A percentile compares a stretch with the other conserved stretches of the same genome.
phyloP scores from a whole-genome alignment of 2,113 vertebrate species.

The Solea senegalensis region DNA sequence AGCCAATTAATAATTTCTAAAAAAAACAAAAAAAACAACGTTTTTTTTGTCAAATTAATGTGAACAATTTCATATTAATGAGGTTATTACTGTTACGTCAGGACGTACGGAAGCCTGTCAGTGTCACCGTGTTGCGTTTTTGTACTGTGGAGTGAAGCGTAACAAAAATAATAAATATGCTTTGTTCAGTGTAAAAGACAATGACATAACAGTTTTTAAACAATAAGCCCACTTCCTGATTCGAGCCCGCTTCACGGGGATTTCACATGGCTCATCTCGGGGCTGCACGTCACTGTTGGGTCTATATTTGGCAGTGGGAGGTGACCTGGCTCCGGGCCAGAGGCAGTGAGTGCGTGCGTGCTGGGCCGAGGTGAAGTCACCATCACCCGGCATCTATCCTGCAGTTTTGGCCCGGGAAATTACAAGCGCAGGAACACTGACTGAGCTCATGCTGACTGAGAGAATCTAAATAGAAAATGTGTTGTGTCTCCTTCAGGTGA shows the following conservation, averaged over 20 bases:
- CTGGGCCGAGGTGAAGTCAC: conserved; percentile 70
- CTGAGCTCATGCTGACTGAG: conserved; percentile 28
- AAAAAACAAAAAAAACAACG: neutral
- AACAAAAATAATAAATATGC: neutral
- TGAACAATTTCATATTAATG: too few relatives aligned
- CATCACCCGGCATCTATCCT: conserved; percentile 21
- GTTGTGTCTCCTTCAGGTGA: too few relatives aligned
- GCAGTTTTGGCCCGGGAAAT: conserved; percentile 36
- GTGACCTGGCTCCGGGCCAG: conserved; percentile 61
- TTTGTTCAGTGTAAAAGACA: conserved; percentile 10
- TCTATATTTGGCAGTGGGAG: conserved; percentile 82
- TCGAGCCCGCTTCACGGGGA: conserved; percentile 71
- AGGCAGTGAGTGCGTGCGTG: conserved; percentile 59
- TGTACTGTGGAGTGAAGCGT: too few relatives aligned
- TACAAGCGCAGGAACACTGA: conserved; percentile 31
- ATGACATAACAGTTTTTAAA: conserved; percentile 23
- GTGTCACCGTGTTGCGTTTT: neutral
- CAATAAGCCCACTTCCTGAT: conserved; percentile 69
- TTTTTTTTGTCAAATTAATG: neutral
- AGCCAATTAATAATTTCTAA: neutral
- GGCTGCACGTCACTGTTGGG: conserved; percentile 73
- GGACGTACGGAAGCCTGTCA: neutral
- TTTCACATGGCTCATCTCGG: conserved; percentile 77
- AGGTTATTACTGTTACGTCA: neutral
- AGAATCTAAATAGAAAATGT: neutral